These are phyloP conservation scores for Spodoptera picta DNA, from an alignment of 2,888 invertebrate species.

Conservation along the genomic window DNA sequence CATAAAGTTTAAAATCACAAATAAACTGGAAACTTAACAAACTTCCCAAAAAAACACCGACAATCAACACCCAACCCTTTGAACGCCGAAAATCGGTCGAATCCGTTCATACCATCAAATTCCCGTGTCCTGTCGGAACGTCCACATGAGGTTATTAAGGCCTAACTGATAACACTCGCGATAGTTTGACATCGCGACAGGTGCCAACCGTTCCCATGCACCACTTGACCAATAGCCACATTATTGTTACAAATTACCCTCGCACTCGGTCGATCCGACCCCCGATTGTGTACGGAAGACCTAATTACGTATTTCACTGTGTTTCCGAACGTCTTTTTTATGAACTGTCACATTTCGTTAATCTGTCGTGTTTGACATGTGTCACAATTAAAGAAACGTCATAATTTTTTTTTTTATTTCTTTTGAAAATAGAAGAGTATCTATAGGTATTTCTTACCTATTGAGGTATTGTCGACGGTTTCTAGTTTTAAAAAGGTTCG, in stretches of 20 bases:
- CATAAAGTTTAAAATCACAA: too few relatives aligned
- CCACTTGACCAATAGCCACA: conserved; percentile 75
- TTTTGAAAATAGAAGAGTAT: background rate
- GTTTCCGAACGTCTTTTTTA: conserved; percentile 53
- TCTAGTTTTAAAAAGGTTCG: too few relatives aligned
- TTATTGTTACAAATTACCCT: conserved; percentile 79
- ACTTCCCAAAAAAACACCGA: background rate
- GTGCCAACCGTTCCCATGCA: conserved; percentile 76
- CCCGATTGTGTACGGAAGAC: conserved; percentile 70
- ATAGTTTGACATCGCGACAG: conserved; percentile 78
- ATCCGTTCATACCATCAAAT: conserved; percentile 47
- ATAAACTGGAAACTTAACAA: background rate
- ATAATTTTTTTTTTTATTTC: background rate
- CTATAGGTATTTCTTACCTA: too few relatives aligned
- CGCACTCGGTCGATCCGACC: conserved; percentile 61
- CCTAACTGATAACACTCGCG: conserved; percentile 67
- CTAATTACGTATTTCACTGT: conserved; percentile 64
- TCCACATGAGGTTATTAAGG: conserved; percentile 70
- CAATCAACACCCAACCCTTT: conserved; percentile 10
- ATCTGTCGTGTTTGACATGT: conserved; percentile 35
- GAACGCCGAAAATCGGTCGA: conserved; percentile 32
- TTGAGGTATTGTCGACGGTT: too few relatives aligned
- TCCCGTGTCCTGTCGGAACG: conserved; percentile 56
- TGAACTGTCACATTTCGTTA: conserved; percentile 39
- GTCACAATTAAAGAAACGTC: conserved; percentile 8